Evolutionary conservation across 1,140 invertebrate species (phyloP), one percentile per base, ranked within the genome.

Genomic region (Diorhabda elongata): DNA sequence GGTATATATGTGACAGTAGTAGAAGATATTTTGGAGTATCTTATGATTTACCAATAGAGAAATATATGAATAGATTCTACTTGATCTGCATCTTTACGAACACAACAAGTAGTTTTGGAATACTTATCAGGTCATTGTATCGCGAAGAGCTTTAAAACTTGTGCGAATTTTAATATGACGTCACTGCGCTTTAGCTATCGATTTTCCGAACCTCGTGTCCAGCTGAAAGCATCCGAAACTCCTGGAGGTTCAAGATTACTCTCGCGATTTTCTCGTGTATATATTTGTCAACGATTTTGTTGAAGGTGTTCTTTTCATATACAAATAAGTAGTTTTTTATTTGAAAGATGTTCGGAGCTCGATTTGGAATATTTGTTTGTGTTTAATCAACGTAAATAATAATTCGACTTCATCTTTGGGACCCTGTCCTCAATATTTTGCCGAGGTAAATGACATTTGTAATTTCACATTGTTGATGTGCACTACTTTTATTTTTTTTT

Each of bases 131-230:
- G 26, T 26, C 26, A 26, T 26, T 26, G 26, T 26, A 26, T 52
- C n/a, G 47, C 11, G 61, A 62, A 44, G 43, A 42, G 42, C 61
- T 62, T 62, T 62, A 42, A 43, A 62, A 62, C 9, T 44, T 62
- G 47, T 44, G 9, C 43, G 58, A 61, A 43, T 56, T 58, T 59
- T 56, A 44, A 8, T n/a, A 70, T 79, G 76, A 79, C 78, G 76
- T 79, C 78, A 79, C 73, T 79, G 78, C 78, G 77, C 77, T 76
- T 75, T 76, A 76, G 76, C 74, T 78, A 79, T 79, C 78, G 78
- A 79, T 79, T 73, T 26, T 45, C 42, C 64, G 70, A 70, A 74
- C 76, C 73, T 73, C 76, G 75, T 74, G 73, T 74, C 71, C 69
- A 61, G 56, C 70, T 58, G 65, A 70, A 69, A 71, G 71, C 69